Evolutionary conservation across 2,888 invertebrate genomes (phyloP).

Genomic region (Clitarchus hookeri): DNA sequence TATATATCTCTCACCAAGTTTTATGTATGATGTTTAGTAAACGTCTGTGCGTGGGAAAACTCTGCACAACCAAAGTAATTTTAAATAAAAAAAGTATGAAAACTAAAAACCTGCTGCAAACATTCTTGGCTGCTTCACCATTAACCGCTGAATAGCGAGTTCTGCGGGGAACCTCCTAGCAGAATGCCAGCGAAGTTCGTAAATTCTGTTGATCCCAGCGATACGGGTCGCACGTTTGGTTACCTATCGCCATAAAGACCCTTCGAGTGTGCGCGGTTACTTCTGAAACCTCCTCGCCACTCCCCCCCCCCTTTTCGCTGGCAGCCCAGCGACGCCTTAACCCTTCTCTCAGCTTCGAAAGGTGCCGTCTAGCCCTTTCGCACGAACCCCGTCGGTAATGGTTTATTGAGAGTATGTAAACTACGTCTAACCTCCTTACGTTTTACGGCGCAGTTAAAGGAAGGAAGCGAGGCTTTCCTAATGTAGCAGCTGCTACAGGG

Average conservation of each 20-base stretch:
- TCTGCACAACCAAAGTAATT: no score
- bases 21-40: no score
- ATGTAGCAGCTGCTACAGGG: neutral
- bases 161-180: no score
- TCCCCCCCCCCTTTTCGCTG: no score
- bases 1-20: no score
- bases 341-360: neutral
- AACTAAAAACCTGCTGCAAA: no score
- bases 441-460: slow-evolving; percentile 9
- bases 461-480: slow-evolving; percentile 2
- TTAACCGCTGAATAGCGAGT: no score
- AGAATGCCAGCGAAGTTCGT: neutral
- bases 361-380: neutral
- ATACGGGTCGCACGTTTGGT: neutral
- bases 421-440: slow-evolving; percentile 5
- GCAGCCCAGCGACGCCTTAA: neutral
- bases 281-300: neutral
- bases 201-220: neutral
- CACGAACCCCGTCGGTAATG: neutral
- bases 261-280: neutral
- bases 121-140: no score
- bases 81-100: no score
- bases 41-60: no score
- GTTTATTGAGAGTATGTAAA: slow-evolving; percentile 14
- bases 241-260: neutral